Base-by-base conservation (phyloP, 2,797 vertebrate genomes). In the Melanotaenia parkinsoni region DNA sequence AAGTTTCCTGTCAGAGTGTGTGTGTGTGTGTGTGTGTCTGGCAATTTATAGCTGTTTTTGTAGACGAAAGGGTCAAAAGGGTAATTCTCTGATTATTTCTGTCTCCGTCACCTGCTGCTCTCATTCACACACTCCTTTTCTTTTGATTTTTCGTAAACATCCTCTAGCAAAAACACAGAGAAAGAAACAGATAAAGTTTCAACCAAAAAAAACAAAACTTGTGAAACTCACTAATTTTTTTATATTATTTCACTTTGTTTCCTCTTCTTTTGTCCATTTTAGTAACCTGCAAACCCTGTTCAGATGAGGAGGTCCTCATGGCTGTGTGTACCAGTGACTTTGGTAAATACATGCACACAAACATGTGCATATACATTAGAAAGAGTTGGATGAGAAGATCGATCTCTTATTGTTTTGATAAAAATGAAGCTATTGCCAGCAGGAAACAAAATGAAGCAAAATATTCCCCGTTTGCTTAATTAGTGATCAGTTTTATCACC, bases 321-420 rank as follows among this genome's bases (percentile, higher is more conserved):
- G 96, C 97, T 0, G 93, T 96, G 85, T 99, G 97, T 79, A 96
- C 95, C 87, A 98, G 96, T 56, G 98, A 98, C 87, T 98, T 98
- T 1, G 97, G 98, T 99, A 93, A 96, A 93, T 88, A 50, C 30
- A 66, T 3, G 38, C 4, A n/a, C 35, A 67, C 58, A 72, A 4
- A 61, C 0, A 6, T 35, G 58, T 50, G 57, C 56, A 0, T 33
- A 53, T n/a, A 43, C 28, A 54, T 18, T 50, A 69, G 1, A 3
- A 33, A n/a, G 6, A 47, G 2, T 70, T 43, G 12, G 38, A 40
- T 40, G 13, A 14, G 12, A 40, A 40, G 38, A 40, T 3, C 10
- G 35, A 12, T 12, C 11, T 10, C 9, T 37, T 10, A 37, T 37
- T 8, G 35, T 37, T 37, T 10, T 4, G 38, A 13, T 14, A 40